phyloP scores from a whole-genome alignment of 2,113 vertebrate species.

The Tragelaphus buxtoni region DNA sequence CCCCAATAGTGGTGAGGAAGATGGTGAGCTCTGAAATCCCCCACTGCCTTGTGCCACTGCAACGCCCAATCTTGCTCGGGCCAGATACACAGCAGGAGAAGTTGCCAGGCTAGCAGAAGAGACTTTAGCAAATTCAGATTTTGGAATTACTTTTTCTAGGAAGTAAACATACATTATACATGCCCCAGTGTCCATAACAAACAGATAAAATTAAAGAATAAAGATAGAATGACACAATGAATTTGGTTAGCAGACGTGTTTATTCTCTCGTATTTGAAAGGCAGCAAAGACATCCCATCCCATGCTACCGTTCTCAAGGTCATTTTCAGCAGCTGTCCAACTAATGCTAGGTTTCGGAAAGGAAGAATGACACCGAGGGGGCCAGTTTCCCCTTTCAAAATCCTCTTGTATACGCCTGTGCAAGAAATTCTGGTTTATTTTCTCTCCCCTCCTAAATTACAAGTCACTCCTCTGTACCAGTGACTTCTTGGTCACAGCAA shows the following conservation, averaged over 20 bases:
- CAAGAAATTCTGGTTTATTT: neutral
- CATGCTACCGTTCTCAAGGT: neutral
- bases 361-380: fast-evolving
- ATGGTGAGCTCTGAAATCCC: neutral
- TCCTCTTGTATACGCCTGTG: neutral
- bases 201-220: neutral
- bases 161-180: neutral
- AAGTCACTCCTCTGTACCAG: neutral
- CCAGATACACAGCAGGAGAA: neutral
- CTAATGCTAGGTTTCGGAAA: neutral
- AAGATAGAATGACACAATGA: neutral
- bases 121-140: neutral
- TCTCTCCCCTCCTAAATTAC: neutral
- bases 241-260: neutral
- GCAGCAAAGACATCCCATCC: neutral
- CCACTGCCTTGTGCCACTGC: neutral
- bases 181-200: neutral
- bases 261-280: neutral
- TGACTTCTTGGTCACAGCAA: neutral
- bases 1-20: neutral
- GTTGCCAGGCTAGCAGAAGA: neutral
- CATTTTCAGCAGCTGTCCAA: neutral
- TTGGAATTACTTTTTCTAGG: neutral
- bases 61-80: neutral
- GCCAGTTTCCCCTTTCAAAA: neutral